Evolutionary conservation across 2,888 invertebrate genomes (phyloP).

Genomic region (Cephus pygmeus): DNA sequence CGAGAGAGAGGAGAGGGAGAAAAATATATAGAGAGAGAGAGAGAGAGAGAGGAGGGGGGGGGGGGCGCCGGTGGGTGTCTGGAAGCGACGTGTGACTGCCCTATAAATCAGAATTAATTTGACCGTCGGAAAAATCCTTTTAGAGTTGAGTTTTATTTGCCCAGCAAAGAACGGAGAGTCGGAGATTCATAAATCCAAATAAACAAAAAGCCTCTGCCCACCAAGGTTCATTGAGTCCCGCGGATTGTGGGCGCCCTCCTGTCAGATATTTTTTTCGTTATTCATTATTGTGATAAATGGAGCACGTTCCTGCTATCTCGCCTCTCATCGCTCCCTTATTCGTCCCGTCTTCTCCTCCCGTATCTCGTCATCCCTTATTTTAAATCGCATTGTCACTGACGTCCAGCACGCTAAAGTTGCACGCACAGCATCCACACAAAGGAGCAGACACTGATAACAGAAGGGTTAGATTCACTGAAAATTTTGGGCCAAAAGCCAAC

Average conservation of each 20-base stretch:
- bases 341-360: too few species aligned
- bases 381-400: too few species aligned
- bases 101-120: conserved; percentile 58
- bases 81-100: neutral
- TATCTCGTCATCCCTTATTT: too few species aligned
- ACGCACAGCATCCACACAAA: too few species aligned
- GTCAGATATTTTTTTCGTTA: conserved; percentile 7
- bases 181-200: conserved; percentile 57
- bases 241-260: neutral
- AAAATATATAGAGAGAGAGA: neutral
- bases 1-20: neutral
- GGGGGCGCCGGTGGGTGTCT: neutral
- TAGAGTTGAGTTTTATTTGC: conserved; percentile 23
- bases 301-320: neutral
- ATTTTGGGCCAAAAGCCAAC: too few species aligned
- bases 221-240: conserved; percentile 1
- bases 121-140: conserved; percentile 44
- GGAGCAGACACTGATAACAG: too few species aligned
- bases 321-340: too few species aligned
- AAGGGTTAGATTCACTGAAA: too few species aligned
- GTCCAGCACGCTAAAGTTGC: too few species aligned
- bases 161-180: conserved; percentile 20
- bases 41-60: neutral
- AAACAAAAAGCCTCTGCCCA: conserved; percentile 30
- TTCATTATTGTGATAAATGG: conserved; percentile 7